Evolutionary conservation across 2,797 vertebrate genomes (phyloP).

Genomic region (Arctocebus calabarensis): DNA sequence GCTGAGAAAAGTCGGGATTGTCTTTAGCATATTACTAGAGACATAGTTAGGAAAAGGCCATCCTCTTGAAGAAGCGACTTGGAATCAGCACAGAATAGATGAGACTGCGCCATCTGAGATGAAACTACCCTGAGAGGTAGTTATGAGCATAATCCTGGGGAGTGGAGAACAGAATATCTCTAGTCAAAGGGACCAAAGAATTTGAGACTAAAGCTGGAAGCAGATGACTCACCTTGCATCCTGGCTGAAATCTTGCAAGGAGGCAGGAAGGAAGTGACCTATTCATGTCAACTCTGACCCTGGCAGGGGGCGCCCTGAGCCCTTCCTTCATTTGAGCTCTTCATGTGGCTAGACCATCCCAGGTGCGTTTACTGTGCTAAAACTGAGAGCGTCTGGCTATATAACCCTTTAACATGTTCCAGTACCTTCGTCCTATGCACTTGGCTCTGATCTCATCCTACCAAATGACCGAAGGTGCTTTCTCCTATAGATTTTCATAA

Average conservation of each 20-base stretch:
- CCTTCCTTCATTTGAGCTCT: not conserved
- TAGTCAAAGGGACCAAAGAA: not conserved
- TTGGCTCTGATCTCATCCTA: not conserved
- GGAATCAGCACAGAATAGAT: not conserved
- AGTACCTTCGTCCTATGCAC: not conserved
- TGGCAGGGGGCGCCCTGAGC: not conserved
- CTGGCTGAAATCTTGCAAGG: not conserved
- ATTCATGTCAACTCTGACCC: fast-evolving
- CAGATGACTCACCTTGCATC: not conserved
- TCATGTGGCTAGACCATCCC: not conserved
- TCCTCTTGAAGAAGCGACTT: not conserved
- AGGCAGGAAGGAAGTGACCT: fast-evolving
- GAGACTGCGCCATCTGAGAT: no score
- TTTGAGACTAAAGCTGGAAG: not conserved
- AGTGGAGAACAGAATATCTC: not conserved
- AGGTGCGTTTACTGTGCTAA: not conserved
- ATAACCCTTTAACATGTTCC: not conserved
- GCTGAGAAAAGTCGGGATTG: not conserved
- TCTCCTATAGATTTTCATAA: not conserved
- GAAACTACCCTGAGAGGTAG: not conserved
- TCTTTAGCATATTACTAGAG: not conserved
- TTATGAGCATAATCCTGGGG: not conserved
- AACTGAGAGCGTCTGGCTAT: not conserved
- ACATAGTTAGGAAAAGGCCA: not conserved
- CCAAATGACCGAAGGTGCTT: not conserved